A percentile compares a stretch with the other conserved stretches of the same genome.
Evolutionary conservation across 2,113 vertebrate species (phyloP).

Genomic region (Serilophus lunatus): DNA sequence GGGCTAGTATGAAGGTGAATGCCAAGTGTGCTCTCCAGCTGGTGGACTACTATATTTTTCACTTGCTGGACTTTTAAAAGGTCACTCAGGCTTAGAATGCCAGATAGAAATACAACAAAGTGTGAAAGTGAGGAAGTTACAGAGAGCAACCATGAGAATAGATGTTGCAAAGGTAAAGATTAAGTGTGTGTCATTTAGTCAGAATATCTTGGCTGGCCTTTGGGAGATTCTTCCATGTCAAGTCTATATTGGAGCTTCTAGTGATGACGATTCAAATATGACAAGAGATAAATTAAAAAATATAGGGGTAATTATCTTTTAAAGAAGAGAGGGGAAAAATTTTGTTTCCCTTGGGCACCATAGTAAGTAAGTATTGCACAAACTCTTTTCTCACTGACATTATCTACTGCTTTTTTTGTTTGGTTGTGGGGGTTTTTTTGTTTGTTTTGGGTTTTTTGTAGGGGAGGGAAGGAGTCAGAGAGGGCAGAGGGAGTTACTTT

Average conservation of each 20-base stretch:
- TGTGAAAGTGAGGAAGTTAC: neutral
- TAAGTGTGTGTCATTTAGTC: neutral
- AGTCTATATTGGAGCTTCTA: neutral
- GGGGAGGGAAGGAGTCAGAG: neutral
- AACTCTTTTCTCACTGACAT: neutral
- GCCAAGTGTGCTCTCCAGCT: neutral
- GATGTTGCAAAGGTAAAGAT: neutral
- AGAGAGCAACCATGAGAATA: neutral
- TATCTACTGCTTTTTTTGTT: neutral
- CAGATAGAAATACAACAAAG: neutral
- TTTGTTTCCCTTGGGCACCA: neutral
- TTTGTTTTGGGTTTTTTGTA: rapidly evolving
- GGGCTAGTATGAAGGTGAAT: neutral
- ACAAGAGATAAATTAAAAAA: neutral
- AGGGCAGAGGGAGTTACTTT: neutral
- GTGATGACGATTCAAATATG: neutral
- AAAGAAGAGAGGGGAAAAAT: neutral
- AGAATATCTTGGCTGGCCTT: neutral
- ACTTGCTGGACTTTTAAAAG: neutral
- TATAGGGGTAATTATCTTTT: neutral
- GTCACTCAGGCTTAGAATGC: neutral
- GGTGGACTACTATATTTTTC: neutral
- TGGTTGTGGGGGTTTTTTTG: neutral
- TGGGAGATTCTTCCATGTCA: neutral
- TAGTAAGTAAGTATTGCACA: neutral